phyloP scores from a whole-genome alignment of 2,113 vertebrate species.

The Dinomys branickii region DNA sequence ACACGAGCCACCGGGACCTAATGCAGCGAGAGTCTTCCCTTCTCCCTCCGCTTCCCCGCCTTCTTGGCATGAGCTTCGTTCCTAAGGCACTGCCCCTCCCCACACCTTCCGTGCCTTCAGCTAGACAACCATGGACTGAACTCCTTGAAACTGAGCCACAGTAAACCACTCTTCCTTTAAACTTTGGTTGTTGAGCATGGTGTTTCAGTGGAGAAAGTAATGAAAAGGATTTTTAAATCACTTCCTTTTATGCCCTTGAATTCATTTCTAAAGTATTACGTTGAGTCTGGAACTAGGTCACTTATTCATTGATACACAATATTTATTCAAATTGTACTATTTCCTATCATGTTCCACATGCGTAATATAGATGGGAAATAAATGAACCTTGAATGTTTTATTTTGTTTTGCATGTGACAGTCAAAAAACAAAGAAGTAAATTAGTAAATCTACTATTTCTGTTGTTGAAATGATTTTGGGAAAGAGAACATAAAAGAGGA shows the following conservation, averaged over 20 bases:
- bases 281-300: background rate
- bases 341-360: background rate
- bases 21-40: background rate
- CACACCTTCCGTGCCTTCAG: background rate
- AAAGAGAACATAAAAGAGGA: background rate
- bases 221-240: background rate
- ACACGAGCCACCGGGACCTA: background rate
- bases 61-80: background rate
- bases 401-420: background rate
- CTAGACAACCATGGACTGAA: background rate
- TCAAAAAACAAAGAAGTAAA: background rate
- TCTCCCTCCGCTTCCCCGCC: background rate
- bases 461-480: background rate
- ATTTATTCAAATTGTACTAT: background rate
- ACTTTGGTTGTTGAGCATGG: background rate
- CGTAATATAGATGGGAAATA: background rate
- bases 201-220: background rate
- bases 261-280: background rate
- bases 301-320: background rate
- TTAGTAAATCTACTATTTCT: background rate
- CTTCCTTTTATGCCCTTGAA: background rate
- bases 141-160: background rate
- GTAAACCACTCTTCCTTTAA: background rate
- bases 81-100: background rate
- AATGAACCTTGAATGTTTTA: background rate